phyloP scores from a whole-genome alignment of 2,797 vertebrate species.

The Phataginus tetradactyla region DNA sequence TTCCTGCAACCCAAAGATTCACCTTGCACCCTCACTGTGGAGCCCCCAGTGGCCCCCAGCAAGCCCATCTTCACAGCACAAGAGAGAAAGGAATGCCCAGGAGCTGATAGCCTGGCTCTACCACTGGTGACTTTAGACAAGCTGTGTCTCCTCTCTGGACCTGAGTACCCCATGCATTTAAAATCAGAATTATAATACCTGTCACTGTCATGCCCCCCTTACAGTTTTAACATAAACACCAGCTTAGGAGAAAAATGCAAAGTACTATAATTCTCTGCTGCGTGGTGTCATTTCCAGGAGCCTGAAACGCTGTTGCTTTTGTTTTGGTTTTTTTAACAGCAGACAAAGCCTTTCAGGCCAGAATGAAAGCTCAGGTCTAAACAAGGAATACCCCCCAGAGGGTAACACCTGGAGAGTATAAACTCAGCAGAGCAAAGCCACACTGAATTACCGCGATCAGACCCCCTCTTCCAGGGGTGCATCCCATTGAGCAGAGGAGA shows the following conservation, averaged over 20 bases:
- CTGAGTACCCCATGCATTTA: neutral
- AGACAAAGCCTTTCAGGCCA: neutral
- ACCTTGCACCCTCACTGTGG: neutral
- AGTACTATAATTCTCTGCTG: slow-evolving; percentile 25
- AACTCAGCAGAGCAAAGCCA: neutral
- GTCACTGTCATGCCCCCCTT: neutral
- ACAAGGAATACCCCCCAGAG: slow-evolving; percentile 7
- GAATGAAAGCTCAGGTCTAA: slow-evolving; percentile 50
- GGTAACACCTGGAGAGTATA: neutral
- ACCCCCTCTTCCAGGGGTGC: neutral
- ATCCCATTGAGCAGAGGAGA: neutral
- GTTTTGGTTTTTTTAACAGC: neutral
- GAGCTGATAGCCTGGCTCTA: neutral
- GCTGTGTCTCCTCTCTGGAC: neutral
- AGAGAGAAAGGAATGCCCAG: accelerated
- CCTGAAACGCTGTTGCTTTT: neutral
- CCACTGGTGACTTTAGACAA: neutral
- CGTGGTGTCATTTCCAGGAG: slow-evolving; percentile 21
- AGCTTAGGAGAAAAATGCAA: neutral
- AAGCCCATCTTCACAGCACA: neutral
- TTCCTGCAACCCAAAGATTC: neutral
- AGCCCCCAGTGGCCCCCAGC: neutral
- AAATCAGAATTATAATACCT: neutral
- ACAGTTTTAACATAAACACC: slow-evolving; percentile 8
- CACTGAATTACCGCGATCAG: neutral